A percentile compares a stretch with the other conserved stretches of the same genome.
Evolutionary conservation across 2,113 vertebrate species (phyloP).

Genomic region (Pygoscelis adeliae): DNA sequence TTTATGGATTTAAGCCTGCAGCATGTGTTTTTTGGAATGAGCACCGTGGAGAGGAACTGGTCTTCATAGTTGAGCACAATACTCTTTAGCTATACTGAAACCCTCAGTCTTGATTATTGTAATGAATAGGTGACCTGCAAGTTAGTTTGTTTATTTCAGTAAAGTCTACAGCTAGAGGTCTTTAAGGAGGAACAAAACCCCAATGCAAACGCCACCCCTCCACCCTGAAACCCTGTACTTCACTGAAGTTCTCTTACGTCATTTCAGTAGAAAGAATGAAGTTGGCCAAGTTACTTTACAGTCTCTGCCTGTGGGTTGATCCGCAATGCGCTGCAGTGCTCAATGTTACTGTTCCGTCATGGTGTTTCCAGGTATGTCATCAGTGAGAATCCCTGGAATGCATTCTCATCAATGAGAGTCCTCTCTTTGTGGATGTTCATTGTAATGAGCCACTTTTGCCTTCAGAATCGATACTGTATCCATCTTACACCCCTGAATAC

Average conservation of each 20-base stretch:
- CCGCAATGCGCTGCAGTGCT: neutral
- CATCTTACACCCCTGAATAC: neutral
- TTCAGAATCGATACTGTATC: neutral
- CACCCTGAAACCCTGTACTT: neutral
- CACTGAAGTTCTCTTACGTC: neutral
- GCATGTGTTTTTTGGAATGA: neutral
- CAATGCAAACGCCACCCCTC: neutral
- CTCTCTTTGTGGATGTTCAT: neutral
- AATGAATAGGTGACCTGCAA: neutral
- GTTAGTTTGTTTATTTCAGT: neutral
- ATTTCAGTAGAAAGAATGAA: neutral
- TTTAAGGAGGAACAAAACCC: neutral
- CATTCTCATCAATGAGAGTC: neutral
- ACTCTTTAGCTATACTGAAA: neutral
- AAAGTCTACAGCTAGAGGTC: neutral
- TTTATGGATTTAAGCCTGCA: neutral
- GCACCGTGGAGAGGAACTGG: neutral
- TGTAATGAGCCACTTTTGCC: neutral
- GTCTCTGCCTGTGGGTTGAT: neutral
- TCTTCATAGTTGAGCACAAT: neutral
- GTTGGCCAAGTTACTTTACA: neutral
- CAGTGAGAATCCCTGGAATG: neutral
- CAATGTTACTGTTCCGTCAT: fast-evolving
- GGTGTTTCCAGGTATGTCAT: neutral
- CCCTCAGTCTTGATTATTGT: neutral